phyloP scores from a whole-genome alignment of 2,113 vertebrate species.

The Acrocephalus kingi region DNA sequence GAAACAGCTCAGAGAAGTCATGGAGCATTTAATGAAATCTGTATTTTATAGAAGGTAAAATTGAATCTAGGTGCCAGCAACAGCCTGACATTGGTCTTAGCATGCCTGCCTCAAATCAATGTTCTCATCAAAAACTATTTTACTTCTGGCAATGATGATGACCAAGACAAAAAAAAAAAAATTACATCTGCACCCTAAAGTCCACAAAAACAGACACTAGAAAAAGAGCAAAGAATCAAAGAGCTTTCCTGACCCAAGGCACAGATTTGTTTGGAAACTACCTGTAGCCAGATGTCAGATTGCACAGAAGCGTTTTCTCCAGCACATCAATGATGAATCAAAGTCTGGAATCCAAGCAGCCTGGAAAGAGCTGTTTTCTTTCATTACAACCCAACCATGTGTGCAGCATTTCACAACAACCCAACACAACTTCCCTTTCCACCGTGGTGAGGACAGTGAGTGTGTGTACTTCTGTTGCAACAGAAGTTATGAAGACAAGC shows the following conservation, averaged over 20 bases:
- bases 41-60: constrained; percentile 40
- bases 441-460: not conserved
- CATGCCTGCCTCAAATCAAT: not conserved
- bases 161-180: not conserved
- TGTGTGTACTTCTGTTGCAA: not conserved
- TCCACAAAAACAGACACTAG: not conserved
- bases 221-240: not conserved
- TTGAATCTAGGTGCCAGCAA: not conserved
- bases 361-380: not conserved
- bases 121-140: not conserved
- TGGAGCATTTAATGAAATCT: not conserved
- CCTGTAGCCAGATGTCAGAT: not conserved
- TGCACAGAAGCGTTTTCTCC: not conserved
- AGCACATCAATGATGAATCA: not conserved
- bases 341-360: not conserved
- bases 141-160: not conserved
- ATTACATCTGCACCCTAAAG: not conserved
- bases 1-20: not conserved
- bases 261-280: not conserved
- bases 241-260: not conserved
- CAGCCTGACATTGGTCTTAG: not conserved
- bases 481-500: not conserved
- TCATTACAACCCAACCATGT: not conserved
- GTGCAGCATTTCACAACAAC: not conserved
- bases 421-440: not conserved